Evolutionary conservation across 2,113 vertebrate species (phyloP), one percentile per base, ranked within the genome.

Genomic region (Bagarius yarrelli): DNA sequence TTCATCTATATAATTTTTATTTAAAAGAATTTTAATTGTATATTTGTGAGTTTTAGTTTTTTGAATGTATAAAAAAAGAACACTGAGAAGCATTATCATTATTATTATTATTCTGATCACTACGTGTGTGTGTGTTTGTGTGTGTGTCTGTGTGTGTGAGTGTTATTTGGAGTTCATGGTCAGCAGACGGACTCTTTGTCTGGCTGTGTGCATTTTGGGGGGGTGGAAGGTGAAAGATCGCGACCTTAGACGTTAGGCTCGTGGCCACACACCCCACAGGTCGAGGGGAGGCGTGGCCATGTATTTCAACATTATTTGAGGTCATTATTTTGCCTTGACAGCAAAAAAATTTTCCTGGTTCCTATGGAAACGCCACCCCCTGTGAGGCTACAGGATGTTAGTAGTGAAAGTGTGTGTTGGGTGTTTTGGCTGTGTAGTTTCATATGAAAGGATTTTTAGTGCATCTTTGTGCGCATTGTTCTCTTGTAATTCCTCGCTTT

Each of bases 161-260:
- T 40, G 69, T 9, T 56, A 23, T 36, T 34, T 81, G 44, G 71
- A 80, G 79, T 86, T 86, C 82, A 86, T n/a, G 82, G 82, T 86
- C 85, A 86, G 59, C 71, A 77, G 76, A 79, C 79, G 59, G 72
- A 30, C 66, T 30, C 85, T 81, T 70, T 80, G 83, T 85, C 75
- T 64, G 67, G 61, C 56, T 83, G 66, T 82, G 78, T 52, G 60
- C 77, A 34, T 15, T 55, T 13, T 19, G 30, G 67, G 79, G 85
- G 81, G 75, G 82, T 81, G 83, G 73, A 34, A 77, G 81, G 87
- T 89, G 87, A 80, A 80, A 81, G 86, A 63, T 85, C 71, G 63
- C 1, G n/a, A 85, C 78, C 78, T 40, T 36, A 69, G 63, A 83
- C 82, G 67, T 86, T 79, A 81, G 60, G 66, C 81, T 57, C 61